Evolutionary conservation across 2,797 vertebrate species (phyloP), one percentile per base, ranked within the genome.

Genomic region (Rhinella marina): DNA sequence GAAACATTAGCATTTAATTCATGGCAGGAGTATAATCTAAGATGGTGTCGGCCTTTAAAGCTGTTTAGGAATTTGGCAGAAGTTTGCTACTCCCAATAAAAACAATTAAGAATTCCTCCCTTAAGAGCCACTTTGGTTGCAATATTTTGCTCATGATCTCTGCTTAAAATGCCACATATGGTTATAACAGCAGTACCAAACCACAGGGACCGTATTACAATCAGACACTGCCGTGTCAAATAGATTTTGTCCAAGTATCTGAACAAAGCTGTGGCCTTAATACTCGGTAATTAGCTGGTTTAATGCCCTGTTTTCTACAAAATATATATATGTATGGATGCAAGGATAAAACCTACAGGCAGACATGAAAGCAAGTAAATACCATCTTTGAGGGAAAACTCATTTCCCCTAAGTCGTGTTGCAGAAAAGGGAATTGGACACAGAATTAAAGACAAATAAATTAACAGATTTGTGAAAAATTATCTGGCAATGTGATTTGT

Each of bases 391-490:
- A 78, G 73, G 86, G 86, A 87, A 87, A 82, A 82, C 59, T 62
- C 59, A 87, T 87, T 66, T 87, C 86, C 86, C 86, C 68, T 59
- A 87, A 87, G 86, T 82, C 86, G 76, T 83, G 86, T 84, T 59
- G 27, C 61, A 59, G 72, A 78, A 29, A 79, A 52, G 81, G 59
- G 81, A 83, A 79, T 79, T 84, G 81, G 72, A 88, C 50, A 68
- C 52, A 78, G 79, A 78, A 78, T 83, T 83, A 79, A 88, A 88
- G 59, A 61, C 86, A 88, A 84, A 84, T 79, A 84, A 87, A 87
- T 87, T 87, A 88, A 84, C 81, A 78, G 81, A 88, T 88, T 87
- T 87, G 86, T 82, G 68, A 81, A 87, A 41, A 86, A 86, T 87
- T 75, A 75, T 82, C 68, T 75, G 81, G 52, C 79, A 64, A 73